A percentile compares a stretch with the other conserved stretches of the same genome.
These are phyloP conservation scores for Macheiramphus alcinus DNA, from an alignment of 2,113 vertebrate genomes.

Conservation along the genomic window DNA sequence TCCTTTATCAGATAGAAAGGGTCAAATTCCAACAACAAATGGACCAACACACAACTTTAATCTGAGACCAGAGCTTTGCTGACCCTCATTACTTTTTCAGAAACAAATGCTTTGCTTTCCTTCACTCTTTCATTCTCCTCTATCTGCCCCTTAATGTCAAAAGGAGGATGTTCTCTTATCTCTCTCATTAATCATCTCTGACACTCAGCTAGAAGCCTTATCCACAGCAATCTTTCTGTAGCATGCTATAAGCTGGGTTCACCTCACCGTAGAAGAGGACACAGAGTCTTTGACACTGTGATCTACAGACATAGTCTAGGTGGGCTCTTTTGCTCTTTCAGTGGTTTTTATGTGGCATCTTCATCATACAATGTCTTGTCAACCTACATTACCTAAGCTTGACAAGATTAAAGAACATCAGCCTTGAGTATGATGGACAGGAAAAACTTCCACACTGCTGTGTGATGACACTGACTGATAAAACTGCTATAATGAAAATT, in stretches of 20 bases:
- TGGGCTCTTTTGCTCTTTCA: not conserved
- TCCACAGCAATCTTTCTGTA: not conserved
- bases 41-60: not conserved
- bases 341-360: not conserved
- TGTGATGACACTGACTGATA: not conserved
- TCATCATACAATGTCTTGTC: not conserved
- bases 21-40: not conserved
- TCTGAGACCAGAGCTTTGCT: not conserved
- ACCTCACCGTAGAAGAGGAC: not conserved
- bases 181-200: conserved; percentile 48
- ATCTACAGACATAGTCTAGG: not conserved
- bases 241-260: not conserved
- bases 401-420: conserved; percentile 20
- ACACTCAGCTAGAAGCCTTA: conserved; percentile 1
- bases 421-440: not conserved
- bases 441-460: not conserved
- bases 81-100: not conserved
- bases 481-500: not conserved
- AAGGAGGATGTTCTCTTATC: conserved; percentile 42
- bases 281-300: not conserved
- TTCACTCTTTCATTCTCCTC: conserved; percentile 7
- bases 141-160: not conserved
- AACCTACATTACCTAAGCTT: not conserved
- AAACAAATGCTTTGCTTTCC: not conserved
- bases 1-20: not conserved